Evolutionary conservation across 2,888 invertebrate species (phyloP).

Genomic region (Auanema freiburgensis): DNA sequence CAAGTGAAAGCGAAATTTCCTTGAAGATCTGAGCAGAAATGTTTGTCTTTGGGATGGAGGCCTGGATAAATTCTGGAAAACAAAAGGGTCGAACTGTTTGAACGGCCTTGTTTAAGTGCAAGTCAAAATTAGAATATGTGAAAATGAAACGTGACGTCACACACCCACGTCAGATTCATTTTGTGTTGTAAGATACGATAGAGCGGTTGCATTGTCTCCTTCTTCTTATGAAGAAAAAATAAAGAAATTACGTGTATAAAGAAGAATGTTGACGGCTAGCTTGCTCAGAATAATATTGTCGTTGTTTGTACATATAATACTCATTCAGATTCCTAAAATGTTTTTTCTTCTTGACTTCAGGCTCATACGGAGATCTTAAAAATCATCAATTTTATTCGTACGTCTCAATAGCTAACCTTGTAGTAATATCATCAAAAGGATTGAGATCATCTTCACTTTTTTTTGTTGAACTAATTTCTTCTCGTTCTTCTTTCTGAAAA

Average conservation of each 20-base stretch:
- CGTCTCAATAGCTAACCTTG: slow-evolving; percentile 6
- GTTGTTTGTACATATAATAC: slow-evolving; percentile 21
- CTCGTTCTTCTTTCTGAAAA: slow-evolving; percentile 3
- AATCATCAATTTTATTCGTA: not conserved
- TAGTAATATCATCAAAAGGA: slow-evolving; percentile 20
- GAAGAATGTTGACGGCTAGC: slow-evolving; percentile 8
- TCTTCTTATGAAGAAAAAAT: not conserved
- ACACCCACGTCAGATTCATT: too few relatives aligned
- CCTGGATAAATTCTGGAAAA: slow-evolving; percentile 38
- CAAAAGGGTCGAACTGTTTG: too few relatives aligned
- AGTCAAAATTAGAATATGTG: not conserved
- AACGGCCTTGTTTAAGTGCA: not conserved
- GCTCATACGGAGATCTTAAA: slow-evolving; percentile 24
- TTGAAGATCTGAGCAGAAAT: slow-evolving; percentile 47
- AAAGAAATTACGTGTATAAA: slow-evolving; percentile 14
- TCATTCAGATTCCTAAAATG: slow-evolving; percentile 23
- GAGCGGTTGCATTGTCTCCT: too few relatives aligned
- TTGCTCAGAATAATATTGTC: slow-evolving; percentile 10
- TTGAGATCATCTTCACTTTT: slow-evolving; percentile 6
- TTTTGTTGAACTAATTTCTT: not conserved
- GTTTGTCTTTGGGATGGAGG: slow-evolving; percentile 34
- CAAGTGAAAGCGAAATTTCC: slow-evolving; percentile 53
- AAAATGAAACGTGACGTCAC: too few relatives aligned
- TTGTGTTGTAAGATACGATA: too few relatives aligned
- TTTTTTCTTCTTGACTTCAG: slow-evolving; percentile 13